Percentiles rank a stretch among this genome's conserved stretches.
phyloP scores from a whole-genome alignment of 2,797 vertebrate species.

The Allobates femoralis region DNA sequence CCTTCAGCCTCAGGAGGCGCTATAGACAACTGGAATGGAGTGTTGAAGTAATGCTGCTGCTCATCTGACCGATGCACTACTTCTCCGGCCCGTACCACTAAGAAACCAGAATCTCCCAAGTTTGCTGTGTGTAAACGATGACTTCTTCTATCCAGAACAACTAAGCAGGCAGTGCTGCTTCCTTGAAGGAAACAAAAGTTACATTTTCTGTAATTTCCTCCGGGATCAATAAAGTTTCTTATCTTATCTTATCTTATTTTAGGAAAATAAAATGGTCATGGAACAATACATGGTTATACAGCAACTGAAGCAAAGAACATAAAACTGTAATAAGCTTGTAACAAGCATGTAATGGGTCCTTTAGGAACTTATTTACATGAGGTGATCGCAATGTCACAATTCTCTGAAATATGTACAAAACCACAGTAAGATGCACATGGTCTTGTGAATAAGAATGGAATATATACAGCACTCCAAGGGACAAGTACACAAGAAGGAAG shows the following conservation, averaged over 20 bases:
- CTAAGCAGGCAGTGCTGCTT: constrained; percentile 97
- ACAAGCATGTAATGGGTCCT: neutral
- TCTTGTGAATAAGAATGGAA: too few relatives aligned
- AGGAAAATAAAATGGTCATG: neutral
- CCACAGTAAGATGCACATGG: too few relatives aligned
- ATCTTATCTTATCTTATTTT: too few relatives aligned
- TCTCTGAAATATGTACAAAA: too few relatives aligned
- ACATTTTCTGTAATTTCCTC: too few relatives aligned
- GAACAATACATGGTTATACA: neutral
- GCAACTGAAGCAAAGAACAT: neutral
- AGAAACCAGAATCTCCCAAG: constrained; percentile 94
- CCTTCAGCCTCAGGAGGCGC: constrained; percentile 93
- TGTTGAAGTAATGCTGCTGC: constrained; percentile 99
- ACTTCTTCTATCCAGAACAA: constrained; percentile 92
- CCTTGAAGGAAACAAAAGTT: constrained; percentile 74
- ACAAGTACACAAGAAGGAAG: too few relatives aligned
- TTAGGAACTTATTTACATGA: too few relatives aligned
- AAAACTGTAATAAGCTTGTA: neutral
- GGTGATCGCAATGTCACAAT: too few relatives aligned
- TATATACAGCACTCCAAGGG: too few relatives aligned
- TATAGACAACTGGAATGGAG: constrained; percentile 97
- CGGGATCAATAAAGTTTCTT: too few relatives aligned
- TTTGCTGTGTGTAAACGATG: constrained; percentile 95
- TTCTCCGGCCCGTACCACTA: constrained; percentile 94
- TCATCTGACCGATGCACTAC: constrained; percentile 97